Conservation (phyloP, 2,113 vertebrate species). For the Corapipo altera region DNA sequence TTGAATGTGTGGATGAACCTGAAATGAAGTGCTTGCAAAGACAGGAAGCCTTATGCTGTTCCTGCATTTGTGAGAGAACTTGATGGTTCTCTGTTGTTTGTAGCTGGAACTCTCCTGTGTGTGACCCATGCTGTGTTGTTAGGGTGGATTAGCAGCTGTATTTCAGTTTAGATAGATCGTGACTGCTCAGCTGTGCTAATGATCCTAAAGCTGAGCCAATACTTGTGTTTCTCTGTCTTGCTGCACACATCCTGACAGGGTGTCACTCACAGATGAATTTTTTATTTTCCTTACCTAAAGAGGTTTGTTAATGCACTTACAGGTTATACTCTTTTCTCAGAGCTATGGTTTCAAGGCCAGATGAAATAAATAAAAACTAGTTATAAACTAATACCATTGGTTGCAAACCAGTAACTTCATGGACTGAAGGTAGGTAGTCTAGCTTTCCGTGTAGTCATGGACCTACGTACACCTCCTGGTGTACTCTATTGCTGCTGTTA, state of each 20-base stretch:
- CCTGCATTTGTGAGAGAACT: neutral
- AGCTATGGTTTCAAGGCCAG: neutral
- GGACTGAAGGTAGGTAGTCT: neutral
- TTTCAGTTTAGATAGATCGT: neutral
- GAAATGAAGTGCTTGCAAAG: neutral
- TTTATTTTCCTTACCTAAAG: neutral
- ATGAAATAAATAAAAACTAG: neutral
- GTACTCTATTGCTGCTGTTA: neutral
- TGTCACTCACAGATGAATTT: neutral
- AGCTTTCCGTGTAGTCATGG: neutral
- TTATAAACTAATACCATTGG: neutral
- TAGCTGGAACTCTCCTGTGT: neutral
- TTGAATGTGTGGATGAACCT: neutral
- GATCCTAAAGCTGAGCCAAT: neutral
- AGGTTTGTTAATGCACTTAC: neutral
- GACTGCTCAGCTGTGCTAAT: neutral
- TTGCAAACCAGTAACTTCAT: neutral
- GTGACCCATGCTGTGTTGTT: neutral
- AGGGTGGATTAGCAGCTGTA: neutral
- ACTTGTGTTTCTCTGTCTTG: neutral
- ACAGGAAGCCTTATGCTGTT: neutral
- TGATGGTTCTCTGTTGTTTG: neutral
- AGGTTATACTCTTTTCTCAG: neutral
- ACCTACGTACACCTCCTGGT: neutral
- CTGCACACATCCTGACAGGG: neutral